Evolutionary conservation across 2,797 vertebrate genomes (phyloP).

Genomic region (Bryconaethiops microstoma): DNA sequence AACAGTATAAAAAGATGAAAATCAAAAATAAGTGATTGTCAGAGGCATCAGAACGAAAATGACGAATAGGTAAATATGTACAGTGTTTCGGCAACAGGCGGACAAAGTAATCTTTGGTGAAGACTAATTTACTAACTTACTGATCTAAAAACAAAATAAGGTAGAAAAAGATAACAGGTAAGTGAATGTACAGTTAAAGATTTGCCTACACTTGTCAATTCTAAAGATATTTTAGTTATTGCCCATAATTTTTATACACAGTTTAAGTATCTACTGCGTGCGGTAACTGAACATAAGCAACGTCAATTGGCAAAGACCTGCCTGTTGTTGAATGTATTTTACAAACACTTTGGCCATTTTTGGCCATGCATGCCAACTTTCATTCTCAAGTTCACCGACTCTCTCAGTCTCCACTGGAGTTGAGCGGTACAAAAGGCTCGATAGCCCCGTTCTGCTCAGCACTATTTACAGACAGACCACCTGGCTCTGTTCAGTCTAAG

Average conservation of each 20-base stretch:
- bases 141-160: neutral
- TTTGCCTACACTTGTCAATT: neutral
- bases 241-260: neutral
- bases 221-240: neutral
- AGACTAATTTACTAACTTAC: constrained; percentile 32
- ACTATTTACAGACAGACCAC: constrained; percentile 50
- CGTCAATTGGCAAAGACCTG: constrained; percentile 1
- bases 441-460: constrained; percentile 43
- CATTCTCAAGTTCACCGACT: neutral
- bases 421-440: constrained; percentile 35
- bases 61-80: constrained; percentile 13
- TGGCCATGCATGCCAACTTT: constrained; percentile 21
- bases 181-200: neutral
- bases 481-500: constrained; percentile 46
- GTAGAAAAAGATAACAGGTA: neutral
- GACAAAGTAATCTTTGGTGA: constrained; percentile 57
- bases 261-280: neutral
- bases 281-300: neutral
- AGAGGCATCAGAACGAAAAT: constrained; percentile 56
- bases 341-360: constrained; percentile 19
- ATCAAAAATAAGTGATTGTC: constrained; percentile 71
- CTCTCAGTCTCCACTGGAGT: constrained; percentile 41
- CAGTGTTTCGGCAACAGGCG: constrained; percentile 22
- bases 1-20: constrained; percentile 24
- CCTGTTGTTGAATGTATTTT: constrained; percentile 27